Base-by-base conservation (phyloP, 2,888 invertebrate species). In the Microchrysa polita region DNA sequence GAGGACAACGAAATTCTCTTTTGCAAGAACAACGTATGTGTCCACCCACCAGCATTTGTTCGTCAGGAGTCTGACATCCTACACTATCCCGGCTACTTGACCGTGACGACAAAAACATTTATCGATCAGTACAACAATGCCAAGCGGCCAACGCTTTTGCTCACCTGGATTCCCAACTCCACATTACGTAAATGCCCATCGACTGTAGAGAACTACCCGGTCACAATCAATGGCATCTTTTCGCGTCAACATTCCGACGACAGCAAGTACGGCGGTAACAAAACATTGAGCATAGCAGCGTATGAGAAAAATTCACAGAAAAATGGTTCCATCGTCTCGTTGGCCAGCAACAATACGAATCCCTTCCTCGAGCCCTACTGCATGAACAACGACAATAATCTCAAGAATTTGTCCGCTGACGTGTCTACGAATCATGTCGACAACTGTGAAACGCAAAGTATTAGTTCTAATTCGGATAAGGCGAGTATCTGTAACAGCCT, bases 21-120 rank as follows among this genome's bases (percentile, higher is more conserved):
- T 84, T 94, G 94, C 85, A 98, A 97, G 86, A 98, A 98, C 84
- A 97, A 98, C 85, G 96, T 98, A 44, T 98, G 97, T 84, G 97
- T 98, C 60, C 97, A 98, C 87, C 96, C 97, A 5, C 95, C 96
- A 63, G 92, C 93, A 0, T 88, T 93, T 76, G 89, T 93, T 69
- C 89, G 95, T 65, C 92, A 93, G 79, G 93, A 93, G 79, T 89
- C 92, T 72, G 95, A 96, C 78, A 90, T 93, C 40, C 88, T 94
- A 0, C 97, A 97, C 81, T 93, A 95, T 85, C 97, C 97, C 1
- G 97, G 90, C 20, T 98, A 98, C 82, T 87, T 98, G 79, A 95
- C 95, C 0, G 91, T 97, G 59, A 92, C 93, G 16, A 93, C 93
- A 20, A 93, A 92, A 85, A 90, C 90, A n/a, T 91, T 91, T 82